Evolutionary conservation across 2,888 invertebrate genomes (phyloP).

Genomic region (Unio delphinus): DNA sequence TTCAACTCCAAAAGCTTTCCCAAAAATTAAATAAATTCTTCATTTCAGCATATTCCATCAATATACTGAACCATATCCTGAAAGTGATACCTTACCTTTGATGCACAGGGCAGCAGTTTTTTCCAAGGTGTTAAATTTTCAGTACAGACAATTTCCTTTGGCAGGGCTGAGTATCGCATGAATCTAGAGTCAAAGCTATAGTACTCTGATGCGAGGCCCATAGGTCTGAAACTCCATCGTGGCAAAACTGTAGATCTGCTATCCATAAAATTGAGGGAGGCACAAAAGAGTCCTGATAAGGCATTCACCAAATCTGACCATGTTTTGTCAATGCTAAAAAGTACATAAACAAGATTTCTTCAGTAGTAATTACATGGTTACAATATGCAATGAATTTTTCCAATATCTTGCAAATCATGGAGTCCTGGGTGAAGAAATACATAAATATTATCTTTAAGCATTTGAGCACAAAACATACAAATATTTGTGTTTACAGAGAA

Average conservation of each 20-base stretch:
- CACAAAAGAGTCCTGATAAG: conserved; percentile 94
- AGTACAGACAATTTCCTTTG: conserved; percentile 96
- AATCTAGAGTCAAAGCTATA: conserved; percentile 68
- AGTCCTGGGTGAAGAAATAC: no score
- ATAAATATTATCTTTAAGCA: no score
- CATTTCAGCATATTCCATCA: no score
- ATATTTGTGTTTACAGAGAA: no score
- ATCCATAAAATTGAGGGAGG: conserved; percentile 93
- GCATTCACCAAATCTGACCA: conserved; percentile 93
- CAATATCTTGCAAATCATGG: no score
- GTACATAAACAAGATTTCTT: neutral
- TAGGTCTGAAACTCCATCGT: conserved; percentile 85
- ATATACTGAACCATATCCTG: no score
- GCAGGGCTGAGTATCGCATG: conserved; percentile 85
- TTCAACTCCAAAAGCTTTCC: no score
- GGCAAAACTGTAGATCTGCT: conserved; percentile 86
- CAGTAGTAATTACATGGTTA: no score
- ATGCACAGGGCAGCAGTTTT: conserved; percentile 94
- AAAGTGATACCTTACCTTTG: conserved; percentile 59
- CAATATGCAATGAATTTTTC: no score
- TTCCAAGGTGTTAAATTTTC: conserved; percentile 99
- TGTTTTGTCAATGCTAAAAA: conserved; percentile 79
- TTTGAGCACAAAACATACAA: no score
- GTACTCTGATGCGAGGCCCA: conserved; percentile 77
- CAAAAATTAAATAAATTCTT: no score